Conservation (phyloP, 2,113 vertebrate genomes). For the Zosterops hypoxanthus region DNA sequence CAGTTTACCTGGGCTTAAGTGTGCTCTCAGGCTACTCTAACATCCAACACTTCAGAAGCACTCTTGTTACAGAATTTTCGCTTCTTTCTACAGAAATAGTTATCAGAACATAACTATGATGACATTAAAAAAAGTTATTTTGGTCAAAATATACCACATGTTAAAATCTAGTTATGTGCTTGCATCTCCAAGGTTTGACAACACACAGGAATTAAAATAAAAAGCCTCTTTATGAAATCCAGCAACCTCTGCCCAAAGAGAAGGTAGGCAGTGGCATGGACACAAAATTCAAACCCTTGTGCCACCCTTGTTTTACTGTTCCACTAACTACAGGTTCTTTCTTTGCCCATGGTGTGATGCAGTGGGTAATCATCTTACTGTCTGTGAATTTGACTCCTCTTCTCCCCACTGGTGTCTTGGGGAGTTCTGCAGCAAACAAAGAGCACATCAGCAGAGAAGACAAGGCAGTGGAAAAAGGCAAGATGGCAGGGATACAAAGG, state of each 20-base stretch:
- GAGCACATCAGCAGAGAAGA: constrained; percentile 37
- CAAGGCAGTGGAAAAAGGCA: background rate
- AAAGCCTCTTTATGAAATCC: background rate
- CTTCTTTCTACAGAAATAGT: background rate
- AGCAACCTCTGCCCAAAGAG: background rate
- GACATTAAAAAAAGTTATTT: background rate
- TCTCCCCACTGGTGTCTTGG: constrained; percentile 87
- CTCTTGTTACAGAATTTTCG: background rate
- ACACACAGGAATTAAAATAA: background rate
- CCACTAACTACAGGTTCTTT: background rate
- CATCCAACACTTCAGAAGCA: background rate
- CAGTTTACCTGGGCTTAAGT: background rate
- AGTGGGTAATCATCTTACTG: constrained; percentile 66
- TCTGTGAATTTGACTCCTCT: constrained; percentile 83
- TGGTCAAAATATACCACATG: background rate
- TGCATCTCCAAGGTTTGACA: background rate
- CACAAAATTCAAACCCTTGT: background rate
- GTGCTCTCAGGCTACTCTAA: background rate
- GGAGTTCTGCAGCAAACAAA: constrained; percentile 78
- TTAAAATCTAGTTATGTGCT: background rate
- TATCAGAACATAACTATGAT: background rate
- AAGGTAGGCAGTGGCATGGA: background rate
- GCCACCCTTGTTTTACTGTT: background rate
- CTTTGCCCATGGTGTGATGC: background rate
- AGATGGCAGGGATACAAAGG: background rate